Evolutionary conservation across 2,888 invertebrate species (phyloP), one percentile per base, ranked within the genome.

Genomic region (Myathropa florea): DNA sequence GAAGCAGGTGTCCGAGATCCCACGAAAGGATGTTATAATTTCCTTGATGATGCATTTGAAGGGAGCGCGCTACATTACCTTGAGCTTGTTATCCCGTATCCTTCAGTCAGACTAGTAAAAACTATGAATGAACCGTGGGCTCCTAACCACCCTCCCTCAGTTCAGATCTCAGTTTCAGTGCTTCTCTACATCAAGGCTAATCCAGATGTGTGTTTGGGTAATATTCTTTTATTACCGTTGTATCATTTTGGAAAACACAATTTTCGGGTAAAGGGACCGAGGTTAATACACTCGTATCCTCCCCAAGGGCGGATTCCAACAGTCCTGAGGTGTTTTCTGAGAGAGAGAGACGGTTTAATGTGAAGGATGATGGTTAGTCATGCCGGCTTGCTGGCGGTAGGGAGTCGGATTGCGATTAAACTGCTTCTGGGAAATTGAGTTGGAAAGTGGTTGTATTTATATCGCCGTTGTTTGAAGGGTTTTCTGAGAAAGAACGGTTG

Each of bases 191-290:
- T 60, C 75, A 79, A 71, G 61, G 75, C 67, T 83, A 75, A 75
- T 76, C 83, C 73, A 28, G 67, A 65, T n/a, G 46, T 18, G 18
- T 46, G 18, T 46, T 60, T 70, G 83, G 77, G 79, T 76, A 67
- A 83, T 85, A 83, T 86, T 65, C 78, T 82, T 75, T 86, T 86
- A 83, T 86, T 79, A 78, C 77, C 28, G 68, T 73, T 85, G 82
- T 82, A 82, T 78, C 68, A 85, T 85, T 85, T 57, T 70, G 53
- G 55, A 82, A 70, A 82, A 81, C 46, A 59, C 46, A 63, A 75
- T 64, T 39, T 36, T 61, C 10, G 33, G 57, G 33, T n/a, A n/a
- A 7, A 7, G 33, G 30, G 77, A 63, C 63, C n/a, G 57, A 57
- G 36, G 78, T 39, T 70, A 39, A 76, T 61, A 30, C 28, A 3